These are phyloP conservation scores for Contarinia nasturtii DNA, from an alignment of 1,140 invertebrate species.

Conservation along the genomic window DNA sequence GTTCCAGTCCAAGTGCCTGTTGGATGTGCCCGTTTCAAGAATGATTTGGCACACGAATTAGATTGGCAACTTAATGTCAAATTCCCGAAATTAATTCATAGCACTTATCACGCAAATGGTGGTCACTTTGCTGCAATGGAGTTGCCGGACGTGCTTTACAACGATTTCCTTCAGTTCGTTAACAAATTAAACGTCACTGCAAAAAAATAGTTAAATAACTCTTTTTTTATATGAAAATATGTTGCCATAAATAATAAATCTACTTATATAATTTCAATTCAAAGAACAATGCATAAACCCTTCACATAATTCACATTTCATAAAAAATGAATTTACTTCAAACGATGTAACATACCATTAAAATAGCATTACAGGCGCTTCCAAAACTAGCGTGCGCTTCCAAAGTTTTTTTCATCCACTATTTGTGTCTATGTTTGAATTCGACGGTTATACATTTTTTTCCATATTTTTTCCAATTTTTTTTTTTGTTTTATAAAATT, in stretches of 20 bases:
- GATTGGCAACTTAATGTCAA: constrained; percentile 35
- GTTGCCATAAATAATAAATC: neutral
- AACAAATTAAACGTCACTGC: constrained; percentile 1
- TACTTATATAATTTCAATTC: neutral
- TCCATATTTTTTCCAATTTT: too few relatives aligned
- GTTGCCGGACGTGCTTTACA: constrained; percentile 43
- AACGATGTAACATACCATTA: too few relatives aligned
- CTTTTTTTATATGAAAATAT: neutral
- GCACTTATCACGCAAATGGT: constrained; percentile 37
- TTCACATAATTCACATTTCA: too few relatives aligned
- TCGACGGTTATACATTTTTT: too few relatives aligned
- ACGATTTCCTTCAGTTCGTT: constrained; percentile 33
- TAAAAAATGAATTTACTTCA: too few relatives aligned
- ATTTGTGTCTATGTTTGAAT: too few relatives aligned
- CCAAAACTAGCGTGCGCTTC: too few relatives aligned
- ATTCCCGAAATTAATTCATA: constrained; percentile 41
- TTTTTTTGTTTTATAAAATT: too few relatives aligned
- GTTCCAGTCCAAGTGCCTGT: constrained; percentile 37
- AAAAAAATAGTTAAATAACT: neutral
- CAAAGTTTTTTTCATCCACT: too few relatives aligned
- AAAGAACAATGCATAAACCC: neutral
- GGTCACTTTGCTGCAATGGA: constrained; percentile 80
- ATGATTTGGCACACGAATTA: constrained; percentile 38
- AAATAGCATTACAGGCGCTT: too few relatives aligned
- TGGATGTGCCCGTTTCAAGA: constrained; percentile 39